Conservation (phyloP, 2,888 invertebrate species). For the Drosophila mimica region DNA sequence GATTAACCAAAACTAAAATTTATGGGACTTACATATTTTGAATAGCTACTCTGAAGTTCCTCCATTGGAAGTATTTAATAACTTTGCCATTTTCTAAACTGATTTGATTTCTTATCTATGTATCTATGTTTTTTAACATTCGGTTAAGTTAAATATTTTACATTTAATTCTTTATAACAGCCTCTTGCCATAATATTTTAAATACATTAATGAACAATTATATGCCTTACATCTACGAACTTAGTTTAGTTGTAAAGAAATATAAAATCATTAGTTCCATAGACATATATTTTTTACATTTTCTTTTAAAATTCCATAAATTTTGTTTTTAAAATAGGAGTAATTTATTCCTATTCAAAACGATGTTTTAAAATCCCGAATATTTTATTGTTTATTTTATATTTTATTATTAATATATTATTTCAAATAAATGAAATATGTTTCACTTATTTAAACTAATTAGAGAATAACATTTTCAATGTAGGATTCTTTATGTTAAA, state of each 20-base stretch:
- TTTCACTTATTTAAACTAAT: neutral
- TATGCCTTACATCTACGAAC: neutral
- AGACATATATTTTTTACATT: neutral
- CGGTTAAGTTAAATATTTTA: neutral
- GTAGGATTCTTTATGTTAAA: neutral
- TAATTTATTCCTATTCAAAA: neutral
- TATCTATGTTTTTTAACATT: neutral
- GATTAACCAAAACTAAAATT: neutral
- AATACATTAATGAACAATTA: neutral
- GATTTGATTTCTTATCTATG: neutral
- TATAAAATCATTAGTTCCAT: neutral
- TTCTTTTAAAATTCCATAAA: neutral
- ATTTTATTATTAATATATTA: neutral
- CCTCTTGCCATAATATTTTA: accelerated
- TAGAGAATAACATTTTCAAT: neutral
- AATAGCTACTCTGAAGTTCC: neutral
- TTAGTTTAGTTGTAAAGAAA: neutral
- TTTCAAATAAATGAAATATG: neutral
- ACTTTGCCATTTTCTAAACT: neutral
- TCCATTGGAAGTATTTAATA: neutral
- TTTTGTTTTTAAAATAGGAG: accelerated
- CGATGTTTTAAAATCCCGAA: neutral
- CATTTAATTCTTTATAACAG: neutral
- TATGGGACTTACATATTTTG: neutral
- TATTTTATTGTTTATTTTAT: neutral